Conservation (phyloP, 2,113 vertebrate genomes). For the Willisornis vidua region DNA sequence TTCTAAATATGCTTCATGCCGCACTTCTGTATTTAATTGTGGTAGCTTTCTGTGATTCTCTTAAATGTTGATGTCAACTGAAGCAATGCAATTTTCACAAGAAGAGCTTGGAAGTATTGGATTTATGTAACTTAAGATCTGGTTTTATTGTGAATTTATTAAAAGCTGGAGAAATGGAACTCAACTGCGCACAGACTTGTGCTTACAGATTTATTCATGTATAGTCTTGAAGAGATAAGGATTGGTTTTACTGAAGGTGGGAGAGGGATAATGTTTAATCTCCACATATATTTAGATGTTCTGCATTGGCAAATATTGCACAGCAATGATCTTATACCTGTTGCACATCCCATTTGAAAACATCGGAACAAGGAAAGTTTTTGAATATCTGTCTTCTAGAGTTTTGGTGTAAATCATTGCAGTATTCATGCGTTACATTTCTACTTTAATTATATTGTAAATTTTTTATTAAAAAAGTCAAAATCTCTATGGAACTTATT, state of each 20-base stretch:
- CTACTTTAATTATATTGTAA: not conserved
- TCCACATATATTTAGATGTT: not conserved
- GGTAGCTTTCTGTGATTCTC: not conserved
- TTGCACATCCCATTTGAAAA: not conserved
- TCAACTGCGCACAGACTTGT: not conserved
- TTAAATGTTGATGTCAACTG: not conserved
- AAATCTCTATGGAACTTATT: not conserved
- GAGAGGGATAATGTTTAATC: not conserved
- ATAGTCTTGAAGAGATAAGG: not conserved
- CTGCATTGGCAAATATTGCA: not conserved
- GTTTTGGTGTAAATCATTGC: not conserved
- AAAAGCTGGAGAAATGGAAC: not conserved
- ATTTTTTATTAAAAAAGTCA: rapidly evolving
- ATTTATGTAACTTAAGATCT: not conserved
- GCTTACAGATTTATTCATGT: not conserved
- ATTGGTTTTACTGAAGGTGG: not conserved
- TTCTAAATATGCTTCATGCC: not conserved
- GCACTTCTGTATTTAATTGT: not conserved
- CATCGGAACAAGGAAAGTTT: not conserved
- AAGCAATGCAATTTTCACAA: not conserved
- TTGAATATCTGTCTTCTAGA: not conserved
- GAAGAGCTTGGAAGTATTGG: not conserved
- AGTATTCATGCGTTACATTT: not conserved
- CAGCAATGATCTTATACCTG: not conserved
- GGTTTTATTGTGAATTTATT: not conserved